Conservation (phyloP, 2,888 invertebrate species). For the Nipponacmea schrenckii region DNA sequence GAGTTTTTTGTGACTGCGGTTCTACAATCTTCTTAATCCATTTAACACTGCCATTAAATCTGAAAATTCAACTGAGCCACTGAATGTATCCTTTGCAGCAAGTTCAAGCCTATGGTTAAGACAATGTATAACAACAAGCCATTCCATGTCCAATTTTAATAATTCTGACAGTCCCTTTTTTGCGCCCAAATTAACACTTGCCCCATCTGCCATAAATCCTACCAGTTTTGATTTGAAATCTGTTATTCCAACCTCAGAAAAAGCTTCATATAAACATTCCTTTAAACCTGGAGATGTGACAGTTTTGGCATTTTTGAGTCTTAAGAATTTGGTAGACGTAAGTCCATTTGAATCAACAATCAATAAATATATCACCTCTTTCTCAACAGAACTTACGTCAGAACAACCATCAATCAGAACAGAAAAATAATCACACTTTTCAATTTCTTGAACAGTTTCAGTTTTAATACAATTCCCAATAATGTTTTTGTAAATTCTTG, state of each 20-base stretch:
- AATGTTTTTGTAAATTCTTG: not conserved
- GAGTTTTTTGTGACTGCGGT: not conserved
- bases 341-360: conserved; percentile 1
- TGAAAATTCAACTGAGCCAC: too few species aligned
- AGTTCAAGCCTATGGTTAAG: conserved; percentile 12
- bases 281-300: conserved; percentile 3
- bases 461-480: not conserved
- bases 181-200: conserved; percentile 7
- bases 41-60: not conserved
- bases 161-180: not conserved
- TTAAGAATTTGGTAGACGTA: conserved; percentile 1
- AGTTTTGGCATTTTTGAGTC: conserved; percentile 7
- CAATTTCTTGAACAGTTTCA: not conserved
- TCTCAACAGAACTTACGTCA: not conserved
- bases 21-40: not conserved
- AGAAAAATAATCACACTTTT: not conserved
- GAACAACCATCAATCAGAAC: not conserved
- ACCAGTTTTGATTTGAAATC: not conserved
- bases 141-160: not conserved
- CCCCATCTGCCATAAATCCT: conserved; percentile 12
- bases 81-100: conserved; percentile 3
- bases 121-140: conserved; percentile 9
- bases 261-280: not conserved
- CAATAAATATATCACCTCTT: conserved; percentile 3
- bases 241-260: not conserved